Base-by-base conservation (phyloP, 2,113 vertebrate genomes). In the Odobenus rosmarus region DNA sequence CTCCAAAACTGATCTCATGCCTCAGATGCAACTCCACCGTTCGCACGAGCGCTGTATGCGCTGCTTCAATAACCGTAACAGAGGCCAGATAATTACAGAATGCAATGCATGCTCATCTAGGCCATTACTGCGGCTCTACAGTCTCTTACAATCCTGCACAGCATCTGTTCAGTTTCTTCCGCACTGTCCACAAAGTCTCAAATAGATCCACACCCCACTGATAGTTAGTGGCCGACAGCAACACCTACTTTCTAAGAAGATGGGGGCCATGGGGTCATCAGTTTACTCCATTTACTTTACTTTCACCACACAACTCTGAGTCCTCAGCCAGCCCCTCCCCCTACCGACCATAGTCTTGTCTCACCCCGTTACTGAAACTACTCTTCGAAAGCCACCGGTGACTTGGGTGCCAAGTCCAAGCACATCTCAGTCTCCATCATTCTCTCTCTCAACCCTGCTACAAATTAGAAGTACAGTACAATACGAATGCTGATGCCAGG, bases 341-440 rank as follows among this genome's bases (percentile, higher is more conserved):
- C 72, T 61, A 72, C 23, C 49, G 39, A 79, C 1, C 49, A 61
- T 33, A 88, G 79, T 86, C 82, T 59, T 59, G 28, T 72, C 79
- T 81, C 33, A 42, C 18, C 39, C 16, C 51, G 82, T 83, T 46
- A 93, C 49, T 72, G 39, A 84, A 96, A 97, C 31, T 82, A 23
- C 51, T 85, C n/a, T 93, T 77, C 8, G 51, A 93, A 96, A 83
- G 64, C 49, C 64, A 88, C 49, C 51, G 24, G 88, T 16, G 53
- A 86, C 72, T 72, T 85, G 55, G 26, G 7, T 88, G 94, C 87
- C 90, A 93, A 83, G 88, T 84, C 61, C 81, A 88, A 31, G 72
- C 57, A 39, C 33, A 1, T 88, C 59, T 90, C 39, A 39, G n/a
- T 74, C 31, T 71, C 67, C 94, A 83, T 49, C 74, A 82, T 12